Percentiles rank a stretch among this genome's conserved stretches.
phyloP scores from a whole-genome alignment of 2,888 invertebrate species.

The Parnassius glacialis region DNA sequence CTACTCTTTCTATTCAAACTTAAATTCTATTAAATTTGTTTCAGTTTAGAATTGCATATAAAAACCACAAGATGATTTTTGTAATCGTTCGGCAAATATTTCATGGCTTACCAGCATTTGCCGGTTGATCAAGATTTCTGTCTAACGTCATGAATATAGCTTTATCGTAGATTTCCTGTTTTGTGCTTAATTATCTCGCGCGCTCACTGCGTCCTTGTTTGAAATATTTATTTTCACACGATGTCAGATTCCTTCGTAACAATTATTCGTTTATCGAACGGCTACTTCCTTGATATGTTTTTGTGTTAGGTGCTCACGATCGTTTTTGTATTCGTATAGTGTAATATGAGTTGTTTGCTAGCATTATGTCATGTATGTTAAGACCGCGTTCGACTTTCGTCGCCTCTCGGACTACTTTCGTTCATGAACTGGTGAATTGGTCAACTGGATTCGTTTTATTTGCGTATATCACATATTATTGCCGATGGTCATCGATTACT shows the following conservation, averaged over 20 bases:
- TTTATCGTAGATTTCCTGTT: constrained; percentile 25
- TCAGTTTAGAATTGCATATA: constrained; percentile 3
- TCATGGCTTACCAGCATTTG: constrained; percentile 15
- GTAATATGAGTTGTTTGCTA: constrained; percentile 18
- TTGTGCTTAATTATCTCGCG: constrained; percentile 17
- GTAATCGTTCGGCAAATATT: constrained; percentile 17
- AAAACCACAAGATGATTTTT: constrained; percentile 12
- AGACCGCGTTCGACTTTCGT: constrained; percentile 43
- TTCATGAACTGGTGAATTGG: constrained; percentile 37
- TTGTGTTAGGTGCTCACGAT: constrained; percentile 9
- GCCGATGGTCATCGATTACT: neutral
- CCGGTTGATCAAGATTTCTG: constrained; percentile 18
- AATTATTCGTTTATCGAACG: constrained; percentile 23
- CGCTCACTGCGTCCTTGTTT: constrained; percentile 22
- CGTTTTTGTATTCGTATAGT: constrained; percentile 11
- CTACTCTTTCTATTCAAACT: no score
- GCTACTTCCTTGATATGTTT: constrained; percentile 20
- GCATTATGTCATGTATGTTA: constrained; percentile 37
- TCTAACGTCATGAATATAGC: constrained; percentile 16
- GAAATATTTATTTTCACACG: constrained; percentile 25
- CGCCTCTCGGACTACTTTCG: constrained; percentile 37
- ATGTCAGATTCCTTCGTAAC: constrained; percentile 19
- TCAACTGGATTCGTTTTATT: constrained; percentile 31
- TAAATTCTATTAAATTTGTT: neutral
- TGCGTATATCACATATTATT: neutral